These are phyloP conservation scores for Otolemur crassicaudatus DNA, from an alignment of 2,797 vertebrate genomes.

Conservation along the genomic window DNA sequence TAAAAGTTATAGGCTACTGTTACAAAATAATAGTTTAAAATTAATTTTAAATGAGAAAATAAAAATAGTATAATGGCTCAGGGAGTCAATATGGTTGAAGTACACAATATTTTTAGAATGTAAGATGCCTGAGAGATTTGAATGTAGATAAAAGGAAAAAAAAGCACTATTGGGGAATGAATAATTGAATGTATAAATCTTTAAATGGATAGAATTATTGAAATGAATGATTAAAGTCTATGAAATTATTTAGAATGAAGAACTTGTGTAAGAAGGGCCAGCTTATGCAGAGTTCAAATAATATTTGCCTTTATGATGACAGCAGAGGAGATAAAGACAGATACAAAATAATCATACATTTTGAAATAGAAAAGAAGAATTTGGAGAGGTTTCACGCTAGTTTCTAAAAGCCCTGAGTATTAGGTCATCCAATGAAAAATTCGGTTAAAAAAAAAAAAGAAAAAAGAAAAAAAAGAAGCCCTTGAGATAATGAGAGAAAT, in stretches of 20 bases:
- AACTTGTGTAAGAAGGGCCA: not conserved
- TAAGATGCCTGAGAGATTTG: not conserved
- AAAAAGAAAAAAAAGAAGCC: not conserved
- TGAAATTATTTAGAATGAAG: not conserved
- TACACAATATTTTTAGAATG: not conserved
- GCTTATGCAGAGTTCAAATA: not conserved
- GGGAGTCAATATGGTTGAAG: not conserved
- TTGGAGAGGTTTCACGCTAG: not conserved
- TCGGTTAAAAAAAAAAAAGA: not conserved
- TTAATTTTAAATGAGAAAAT: not conserved
- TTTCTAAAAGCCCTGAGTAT: not conserved
- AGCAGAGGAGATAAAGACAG: not conserved
- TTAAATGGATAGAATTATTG: not conserved
- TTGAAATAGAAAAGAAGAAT: not conserved
- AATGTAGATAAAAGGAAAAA: not conserved
- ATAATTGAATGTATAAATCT: not conserved
- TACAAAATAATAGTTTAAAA: not conserved
- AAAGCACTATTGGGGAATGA: not conserved
- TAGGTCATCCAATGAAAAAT: not conserved
- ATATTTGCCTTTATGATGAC: not conserved
- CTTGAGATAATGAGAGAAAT: not conserved
- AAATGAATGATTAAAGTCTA: not conserved
- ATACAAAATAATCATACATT: not conserved
- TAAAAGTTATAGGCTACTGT: not conserved
- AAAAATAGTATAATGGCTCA: not conserved